Evolutionary conservation across 2,888 invertebrate genomes (phyloP), one percentile per base, ranked within the genome.

Genomic region (Spodoptera picta): DNA sequence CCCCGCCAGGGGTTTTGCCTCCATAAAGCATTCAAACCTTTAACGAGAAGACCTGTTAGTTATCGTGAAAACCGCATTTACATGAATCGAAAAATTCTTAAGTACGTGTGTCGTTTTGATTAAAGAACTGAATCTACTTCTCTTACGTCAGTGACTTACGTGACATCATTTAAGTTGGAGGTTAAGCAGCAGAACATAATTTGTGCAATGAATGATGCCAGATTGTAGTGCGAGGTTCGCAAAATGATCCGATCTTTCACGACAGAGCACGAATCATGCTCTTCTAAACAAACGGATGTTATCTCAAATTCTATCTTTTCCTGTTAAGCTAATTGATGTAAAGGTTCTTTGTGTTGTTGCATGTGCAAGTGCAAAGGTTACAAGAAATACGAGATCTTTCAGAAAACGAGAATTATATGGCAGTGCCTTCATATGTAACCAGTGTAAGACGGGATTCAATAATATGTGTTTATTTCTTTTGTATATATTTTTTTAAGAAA

Each of bases 231-330:
- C 69, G 67, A 64, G 70, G 56, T 41, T 69, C 63, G 63, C 66
- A 43, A 58, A 65, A 59, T 51, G 55, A 73, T 75, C 55, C 49
- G 65, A 72, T 79, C 74, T 68, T 70, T 66, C 72, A 79, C 70
- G 79, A 79, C 54, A 50, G 61, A 69, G 73, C 59, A 60, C 64
- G 59, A n/a, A 55, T 36, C 69, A 69, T 61, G 73, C 67, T 61
- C 50, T 47, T 65, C 60, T 66, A 55, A 74, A 50, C 65, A 75
- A 77, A 73, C 70, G 49, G 50, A 44, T 69, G 52, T 63, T 73
- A 77, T 79, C 77, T 52, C 41, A 45, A 67, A 65, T 63, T 58
- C 44, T 68, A 77, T 77, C 68, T 79, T 79, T 79, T 77, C 80
- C 80, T 79, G 62, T 44, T 71, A 48, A 68, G 48, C 48, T 65